phyloP scores from a whole-genome alignment of 2,113 vertebrate species.

The Copsychus sechellarum region DNA sequence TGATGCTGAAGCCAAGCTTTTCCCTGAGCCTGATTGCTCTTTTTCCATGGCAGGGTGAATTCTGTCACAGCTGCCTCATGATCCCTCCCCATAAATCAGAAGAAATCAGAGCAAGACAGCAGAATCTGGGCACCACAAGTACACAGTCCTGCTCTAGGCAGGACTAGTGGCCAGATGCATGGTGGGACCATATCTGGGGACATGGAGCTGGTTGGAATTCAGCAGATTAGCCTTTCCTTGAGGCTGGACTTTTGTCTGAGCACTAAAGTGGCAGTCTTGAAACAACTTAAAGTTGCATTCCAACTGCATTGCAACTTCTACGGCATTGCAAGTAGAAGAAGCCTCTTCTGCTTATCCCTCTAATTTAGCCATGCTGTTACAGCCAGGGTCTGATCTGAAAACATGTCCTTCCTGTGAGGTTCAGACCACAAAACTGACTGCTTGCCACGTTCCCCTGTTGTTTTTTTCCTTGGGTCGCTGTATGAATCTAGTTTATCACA shows the following conservation, averaged over 20 bases:
- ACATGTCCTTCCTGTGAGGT: slow-evolving; percentile 57
- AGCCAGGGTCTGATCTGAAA: slow-evolving; percentile 20
- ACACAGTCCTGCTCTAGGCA: neutral
- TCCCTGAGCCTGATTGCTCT: neutral
- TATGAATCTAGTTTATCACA: slow-evolving; percentile 53
- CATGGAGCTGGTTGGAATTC: neutral
- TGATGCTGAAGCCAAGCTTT: neutral
- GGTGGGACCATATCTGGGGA: neutral
- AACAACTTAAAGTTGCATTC: neutral
- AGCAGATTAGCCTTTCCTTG: neutral
- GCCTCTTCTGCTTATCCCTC: neutral
- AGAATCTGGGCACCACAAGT: neutral
- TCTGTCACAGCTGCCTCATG: neutral
- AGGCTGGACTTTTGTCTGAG: neutral
- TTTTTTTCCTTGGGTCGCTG: slow-evolving; percentile 27
- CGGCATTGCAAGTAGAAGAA: neutral
- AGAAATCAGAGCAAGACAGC: neutral
- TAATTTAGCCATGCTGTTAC: neutral
- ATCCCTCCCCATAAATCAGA: neutral
- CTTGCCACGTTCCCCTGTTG: slow-evolving; percentile 48
- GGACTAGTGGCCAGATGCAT: neutral
- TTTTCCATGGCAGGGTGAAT: neutral
- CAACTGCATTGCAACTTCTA: neutral
- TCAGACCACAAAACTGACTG: slow-evolving; percentile 64
- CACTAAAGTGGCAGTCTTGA: neutral